Evolutionary conservation across 2,888 invertebrate genomes (phyloP).

Genomic region (Drosophila anceps): DNA sequence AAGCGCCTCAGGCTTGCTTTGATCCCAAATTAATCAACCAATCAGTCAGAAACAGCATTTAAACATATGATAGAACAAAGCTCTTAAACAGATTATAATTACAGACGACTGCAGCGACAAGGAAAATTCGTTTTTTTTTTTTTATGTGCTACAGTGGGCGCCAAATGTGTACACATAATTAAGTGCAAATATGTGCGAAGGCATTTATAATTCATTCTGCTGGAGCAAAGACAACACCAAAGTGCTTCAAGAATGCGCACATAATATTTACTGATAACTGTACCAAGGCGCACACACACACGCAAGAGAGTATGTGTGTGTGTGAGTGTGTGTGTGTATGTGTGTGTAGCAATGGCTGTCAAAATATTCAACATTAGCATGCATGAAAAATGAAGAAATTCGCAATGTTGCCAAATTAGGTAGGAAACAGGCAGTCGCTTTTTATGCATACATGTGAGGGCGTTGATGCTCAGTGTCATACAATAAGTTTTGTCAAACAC

Average conservation of each 20-base stretch:
- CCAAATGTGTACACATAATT: slow-evolving; percentile 13
- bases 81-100: slow-evolving; percentile 6
- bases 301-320: background rate
- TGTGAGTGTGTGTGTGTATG: background rate
- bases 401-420: slow-evolving; percentile 73
- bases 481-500: slow-evolving; percentile 62
- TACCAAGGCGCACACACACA: background rate
- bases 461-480: slow-evolving; percentile 30
- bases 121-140: background rate
- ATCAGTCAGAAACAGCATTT: background rate
- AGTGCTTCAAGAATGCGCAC: slow-evolving; percentile 39
- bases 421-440: slow-evolving; percentile 41
- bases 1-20: background rate
- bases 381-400: slow-evolving; percentile 78
- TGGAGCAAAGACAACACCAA: slow-evolving; percentile 14
- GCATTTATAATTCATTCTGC: slow-evolving; percentile 40
- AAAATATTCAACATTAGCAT: slow-evolving; percentile 76
- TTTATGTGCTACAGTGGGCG: background rate
- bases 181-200: slow-evolving; percentile 18
- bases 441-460: slow-evolving; percentile 20
- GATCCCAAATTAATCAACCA: slow-evolving; percentile 5
- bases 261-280: slow-evolving; percentile 28
- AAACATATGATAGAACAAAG: background rate
- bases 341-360: slow-evolving; percentile 54
- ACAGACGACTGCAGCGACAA: background rate